Base-by-base conservation (phyloP, 2,888 invertebrate species). In the Leptinotarsa rubiginosa region DNA sequence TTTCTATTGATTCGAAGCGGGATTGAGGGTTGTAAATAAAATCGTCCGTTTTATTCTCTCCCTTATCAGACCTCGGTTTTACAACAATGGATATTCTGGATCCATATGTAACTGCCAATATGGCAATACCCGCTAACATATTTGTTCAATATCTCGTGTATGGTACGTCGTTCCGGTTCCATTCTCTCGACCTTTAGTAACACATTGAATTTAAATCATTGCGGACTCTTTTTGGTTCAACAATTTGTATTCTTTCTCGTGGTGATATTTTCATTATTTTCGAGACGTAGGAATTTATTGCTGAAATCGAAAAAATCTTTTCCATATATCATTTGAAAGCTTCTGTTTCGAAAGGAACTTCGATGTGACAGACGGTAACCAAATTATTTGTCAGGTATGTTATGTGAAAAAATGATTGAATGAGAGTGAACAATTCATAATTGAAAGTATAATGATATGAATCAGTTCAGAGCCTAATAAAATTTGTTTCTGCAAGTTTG, bases 91-190 rank as follows among this genome's bases (percentile, higher is more conserved):
- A 52, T 52, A 68, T 73, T 72, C 73, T 47, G 65, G 47, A 75
- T 66, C 76, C 71, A 76, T 78, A 75, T 71, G 76, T 73, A 71
- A 75, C 78, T 78, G 78, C 75, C 78, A 76, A 78, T 78, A 76
- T 72, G 52, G 68, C 71, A 72, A 69, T 76, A 67, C 69, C 70
- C 66, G 71, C 72, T 65, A 75, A 78, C 72, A 75, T 78, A 78
- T 78, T 75, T 70, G 73, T 73, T 69, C 75, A 73, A 75, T 76
- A 78, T 75, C 72, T 70, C 65, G 68, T 70, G 65, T 70, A 70
- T 66, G 68, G 65, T 70, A 66, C 69, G 47, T 56, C 74, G 75
- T 71, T 75, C 66, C 65, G 65, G 47, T 69, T 59, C 54, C 70
- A 70, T 72, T 74, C 72, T 70, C 50, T 70, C 73, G 56, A 67